phyloP scores from a whole-genome alignment of 2,888 invertebrate species.

The Caenorhabditis doughertyi region DNA sequence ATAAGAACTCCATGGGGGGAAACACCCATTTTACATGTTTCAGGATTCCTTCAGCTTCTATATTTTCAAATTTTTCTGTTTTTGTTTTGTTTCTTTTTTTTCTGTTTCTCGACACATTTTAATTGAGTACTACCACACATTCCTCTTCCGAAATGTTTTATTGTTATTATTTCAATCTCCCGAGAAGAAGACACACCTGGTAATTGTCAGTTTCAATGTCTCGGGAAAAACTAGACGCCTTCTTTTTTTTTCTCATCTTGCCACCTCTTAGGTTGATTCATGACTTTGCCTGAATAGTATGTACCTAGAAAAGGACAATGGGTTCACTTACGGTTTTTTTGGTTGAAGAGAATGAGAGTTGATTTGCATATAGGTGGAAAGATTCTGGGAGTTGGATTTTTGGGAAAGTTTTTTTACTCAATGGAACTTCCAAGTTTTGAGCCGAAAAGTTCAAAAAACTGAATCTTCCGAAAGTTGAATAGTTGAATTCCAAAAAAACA shows the following conservation, averaged over 20 bases:
- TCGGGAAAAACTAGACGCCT: constrained; percentile 17
- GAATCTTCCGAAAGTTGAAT: no score
- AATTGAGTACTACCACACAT: constrained; percentile 48
- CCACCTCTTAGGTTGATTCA: constrained; percentile 15
- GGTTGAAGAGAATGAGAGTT: background rate
- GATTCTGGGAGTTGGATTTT: background rate
- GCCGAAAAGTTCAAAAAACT: background rate
- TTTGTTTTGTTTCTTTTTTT: constrained; percentile 12
- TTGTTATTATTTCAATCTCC: no score
- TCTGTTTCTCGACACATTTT: constrained; percentile 9
- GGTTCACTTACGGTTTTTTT: constrained; percentile 2
- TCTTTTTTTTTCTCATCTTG: background rate
- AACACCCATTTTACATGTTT: background rate
- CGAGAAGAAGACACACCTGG: no score
- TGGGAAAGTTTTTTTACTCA: no score
- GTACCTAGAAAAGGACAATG: no score
- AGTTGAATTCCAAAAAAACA: no score
- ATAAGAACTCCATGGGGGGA: constrained; percentile 14
- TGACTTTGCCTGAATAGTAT: constrained; percentile 15
- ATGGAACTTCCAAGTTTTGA: no score
- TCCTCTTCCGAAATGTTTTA: no score
- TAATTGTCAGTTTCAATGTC: constrained; percentile 56
- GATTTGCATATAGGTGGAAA: background rate
- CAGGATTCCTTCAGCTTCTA: background rate
- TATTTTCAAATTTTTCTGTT: background rate